phyloP scores from a whole-genome alignment of 2,888 invertebrate species.

The Drosophila pseudotakahashii region DNA sequence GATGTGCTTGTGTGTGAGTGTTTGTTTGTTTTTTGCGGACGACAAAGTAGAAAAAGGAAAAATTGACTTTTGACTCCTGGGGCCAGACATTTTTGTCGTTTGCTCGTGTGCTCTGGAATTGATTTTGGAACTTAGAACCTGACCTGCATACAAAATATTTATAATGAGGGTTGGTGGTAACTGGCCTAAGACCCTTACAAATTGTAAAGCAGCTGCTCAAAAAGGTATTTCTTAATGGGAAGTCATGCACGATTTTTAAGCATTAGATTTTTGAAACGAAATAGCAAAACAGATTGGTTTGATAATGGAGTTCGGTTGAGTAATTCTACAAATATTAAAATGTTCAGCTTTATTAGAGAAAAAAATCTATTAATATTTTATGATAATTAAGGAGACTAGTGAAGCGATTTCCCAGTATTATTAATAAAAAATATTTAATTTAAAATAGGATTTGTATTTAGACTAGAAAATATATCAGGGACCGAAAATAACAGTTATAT shows the following conservation, averaged over 20 bases:
- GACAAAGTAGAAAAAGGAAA: background rate
- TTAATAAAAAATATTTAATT: no score
- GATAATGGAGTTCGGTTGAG: no score
- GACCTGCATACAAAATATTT: conserved; percentile 11
- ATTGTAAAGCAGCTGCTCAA: conserved; percentile 2
- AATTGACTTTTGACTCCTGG: conserved; percentile 6
- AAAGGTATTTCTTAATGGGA: background rate
- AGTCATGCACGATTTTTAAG: background rate
- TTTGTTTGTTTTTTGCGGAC: conserved; percentile 8
- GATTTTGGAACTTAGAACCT: conserved; percentile 1
- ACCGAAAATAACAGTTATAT: no score
- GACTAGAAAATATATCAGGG: no score
- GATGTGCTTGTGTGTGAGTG: conserved; percentile 17
- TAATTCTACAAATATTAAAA: no score
- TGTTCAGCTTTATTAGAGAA: no score
- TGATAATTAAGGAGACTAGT: no score
- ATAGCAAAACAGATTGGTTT: no score
- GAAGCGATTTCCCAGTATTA: no score
- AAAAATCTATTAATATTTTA: no score
- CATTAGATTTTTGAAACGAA: no score
- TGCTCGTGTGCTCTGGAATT: conserved; percentile 7
- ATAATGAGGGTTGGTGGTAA: conserved; percentile 11
- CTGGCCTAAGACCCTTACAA: background rate
- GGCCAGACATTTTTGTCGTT: background rate
- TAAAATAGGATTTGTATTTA: no score